A percentile compares a stretch with the other conserved stretches of the same genome.
Evolutionary conservation across 2,113 vertebrate species (phyloP).

Genomic region (Chrysemys picta): DNA sequence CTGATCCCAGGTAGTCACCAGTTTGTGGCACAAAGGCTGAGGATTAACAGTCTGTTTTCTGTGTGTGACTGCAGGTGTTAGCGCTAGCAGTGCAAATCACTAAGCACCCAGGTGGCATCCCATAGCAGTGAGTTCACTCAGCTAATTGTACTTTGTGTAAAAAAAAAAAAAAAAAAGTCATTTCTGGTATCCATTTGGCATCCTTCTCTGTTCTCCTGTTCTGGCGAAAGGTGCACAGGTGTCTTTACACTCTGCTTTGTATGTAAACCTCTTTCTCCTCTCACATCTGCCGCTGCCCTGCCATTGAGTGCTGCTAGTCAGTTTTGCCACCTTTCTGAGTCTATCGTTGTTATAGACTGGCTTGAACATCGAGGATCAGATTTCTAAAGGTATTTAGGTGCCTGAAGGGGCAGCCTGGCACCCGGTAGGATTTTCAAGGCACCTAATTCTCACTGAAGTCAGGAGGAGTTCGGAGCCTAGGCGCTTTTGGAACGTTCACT

Average conservation of each 20-base stretch:
- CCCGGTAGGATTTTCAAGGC: not conserved
- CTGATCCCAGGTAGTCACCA: not conserved
- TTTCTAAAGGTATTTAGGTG: not conserved
- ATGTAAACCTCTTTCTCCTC: not conserved
- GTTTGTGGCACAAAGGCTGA: not conserved
- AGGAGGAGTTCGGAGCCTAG: not conserved
- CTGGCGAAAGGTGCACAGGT: not conserved
- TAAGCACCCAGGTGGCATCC: not conserved
- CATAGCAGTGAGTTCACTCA: not conserved
- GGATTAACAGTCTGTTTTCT: not conserved
- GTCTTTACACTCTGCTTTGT: not conserved
- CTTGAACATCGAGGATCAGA: not conserved
- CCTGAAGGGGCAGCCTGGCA: not conserved
- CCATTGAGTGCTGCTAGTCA: not conserved
- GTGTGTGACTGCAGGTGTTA: not conserved
- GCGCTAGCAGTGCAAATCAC: not conserved
- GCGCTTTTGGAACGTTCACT: not conserved
- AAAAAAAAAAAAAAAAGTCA: not conserved
- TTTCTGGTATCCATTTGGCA: not conserved
- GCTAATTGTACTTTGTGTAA: not conserved
- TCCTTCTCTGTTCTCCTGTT: not conserved
- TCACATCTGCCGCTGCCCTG: not conserved
- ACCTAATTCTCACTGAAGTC: not conserved
- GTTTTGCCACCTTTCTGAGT: not conserved
- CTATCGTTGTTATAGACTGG: not conserved